Conservation (phyloP, 64 coral and sea anemone species). For the Montipora cactus region DNA sequence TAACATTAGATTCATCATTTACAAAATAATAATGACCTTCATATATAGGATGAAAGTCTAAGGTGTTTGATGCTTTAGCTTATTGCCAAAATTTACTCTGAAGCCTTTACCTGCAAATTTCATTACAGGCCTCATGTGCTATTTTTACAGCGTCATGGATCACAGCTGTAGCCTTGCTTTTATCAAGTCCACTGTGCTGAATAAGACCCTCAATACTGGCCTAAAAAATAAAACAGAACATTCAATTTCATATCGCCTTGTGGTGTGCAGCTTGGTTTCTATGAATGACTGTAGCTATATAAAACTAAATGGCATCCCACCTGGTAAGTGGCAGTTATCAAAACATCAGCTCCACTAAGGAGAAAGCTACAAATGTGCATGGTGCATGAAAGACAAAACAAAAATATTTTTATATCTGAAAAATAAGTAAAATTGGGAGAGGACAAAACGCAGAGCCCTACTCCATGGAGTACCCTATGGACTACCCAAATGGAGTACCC, state of each 20-base stretch:
- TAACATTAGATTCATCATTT: background rate
- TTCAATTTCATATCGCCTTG: too few species aligned
- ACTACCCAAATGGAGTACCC: too few species aligned
- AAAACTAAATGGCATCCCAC: background rate
- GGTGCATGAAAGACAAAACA: slow-evolving; percentile 4
- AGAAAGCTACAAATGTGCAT: slow-evolving; percentile 63
- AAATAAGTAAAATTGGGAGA: background rate
- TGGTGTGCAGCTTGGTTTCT: background rate
- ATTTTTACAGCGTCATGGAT: slow-evolving; percentile 73
- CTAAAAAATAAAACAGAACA: slow-evolving; percentile 41
- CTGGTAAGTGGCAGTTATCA: slow-evolving; percentile 87
- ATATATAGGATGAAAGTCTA: too few species aligned
- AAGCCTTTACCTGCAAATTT: slow-evolving; percentile 53
- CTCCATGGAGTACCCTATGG: too few species aligned
- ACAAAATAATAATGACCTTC: too few species aligned
- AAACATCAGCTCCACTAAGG: slow-evolving; percentile 81
- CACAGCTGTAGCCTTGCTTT: slow-evolving; percentile 57
- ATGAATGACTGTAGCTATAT: too few species aligned
- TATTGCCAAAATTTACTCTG: background rate
- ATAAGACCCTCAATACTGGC: slow-evolving; percentile 79
- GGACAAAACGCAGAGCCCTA: too few species aligned
- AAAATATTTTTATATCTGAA: background rate
- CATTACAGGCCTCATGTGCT: slow-evolving; percentile 70
- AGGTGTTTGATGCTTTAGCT: too few species aligned
- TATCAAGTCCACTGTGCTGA: slow-evolving; percentile 60